Evolutionary conservation across 2,888 invertebrate species (phyloP).

Genomic region (Furcula furcula): DNA sequence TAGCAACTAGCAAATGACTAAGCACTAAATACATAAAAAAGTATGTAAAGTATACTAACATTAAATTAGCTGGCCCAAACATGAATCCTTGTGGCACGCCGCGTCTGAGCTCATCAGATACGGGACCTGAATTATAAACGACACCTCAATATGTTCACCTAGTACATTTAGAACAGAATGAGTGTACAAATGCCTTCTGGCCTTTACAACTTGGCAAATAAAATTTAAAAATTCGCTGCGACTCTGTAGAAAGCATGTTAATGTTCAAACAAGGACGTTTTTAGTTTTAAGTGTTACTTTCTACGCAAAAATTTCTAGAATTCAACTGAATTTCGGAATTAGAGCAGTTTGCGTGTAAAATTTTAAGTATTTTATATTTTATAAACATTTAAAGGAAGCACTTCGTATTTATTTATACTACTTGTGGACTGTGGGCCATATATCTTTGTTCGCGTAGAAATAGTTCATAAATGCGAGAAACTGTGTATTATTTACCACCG

Average conservation of each 20-base stretch:
- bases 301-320: conserved; percentile 14
- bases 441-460: too few relatives aligned
- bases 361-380: conserved; percentile 12
- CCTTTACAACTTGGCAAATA: conserved; percentile 10
- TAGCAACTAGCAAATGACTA: too few relatives aligned
- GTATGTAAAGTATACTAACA: too few relatives aligned
- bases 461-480: too few relatives aligned
- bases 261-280: conserved; percentile 16
- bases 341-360: conserved; percentile 14
- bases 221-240: conserved; percentile 18
- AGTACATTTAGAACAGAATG: conserved; percentile 14
- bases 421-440: too few relatives aligned
- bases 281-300: conserved; percentile 18
- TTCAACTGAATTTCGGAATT: conserved; percentile 18
- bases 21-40: too few relatives aligned
- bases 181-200: conserved; percentile 13
- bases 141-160: conserved; percentile 14
- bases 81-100: conserved; percentile 24
- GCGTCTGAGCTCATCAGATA: conserved; percentile 15
- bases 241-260: conserved; percentile 30
- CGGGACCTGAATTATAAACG: conserved; percentile 26
- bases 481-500: too few relatives aligned
- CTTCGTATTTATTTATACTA: too few relatives aligned
- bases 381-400: too few relatives aligned
- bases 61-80: conserved; percentile 6